These are phyloP conservation scores for Bolborhynchus lineola DNA, from an alignment of 2,113 vertebrate genomes.

Conservation along the genomic window DNA sequence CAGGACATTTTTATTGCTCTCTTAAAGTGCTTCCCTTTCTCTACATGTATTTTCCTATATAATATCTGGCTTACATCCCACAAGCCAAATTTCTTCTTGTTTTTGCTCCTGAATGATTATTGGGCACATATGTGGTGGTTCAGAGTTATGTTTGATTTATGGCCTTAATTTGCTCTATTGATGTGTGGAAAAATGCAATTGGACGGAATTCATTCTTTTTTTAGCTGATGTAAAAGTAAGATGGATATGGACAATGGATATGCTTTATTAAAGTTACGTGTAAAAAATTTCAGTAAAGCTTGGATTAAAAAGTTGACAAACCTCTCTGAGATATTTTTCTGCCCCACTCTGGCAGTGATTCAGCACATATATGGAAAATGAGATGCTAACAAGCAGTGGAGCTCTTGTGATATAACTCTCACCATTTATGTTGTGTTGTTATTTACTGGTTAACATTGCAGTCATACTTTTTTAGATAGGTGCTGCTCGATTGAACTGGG, in stretches of 20 bases:
- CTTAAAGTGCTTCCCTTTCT: background rate
- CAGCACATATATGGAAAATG: background rate
- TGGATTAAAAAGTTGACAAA: background rate
- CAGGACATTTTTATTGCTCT: background rate
- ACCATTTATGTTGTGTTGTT: background rate
- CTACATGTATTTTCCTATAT: background rate
- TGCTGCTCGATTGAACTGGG: background rate
- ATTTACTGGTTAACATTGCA: background rate
- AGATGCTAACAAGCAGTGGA: background rate
- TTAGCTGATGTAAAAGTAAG: background rate
- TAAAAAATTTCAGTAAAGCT: background rate
- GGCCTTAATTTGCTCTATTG: background rate
- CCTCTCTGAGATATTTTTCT: background rate
- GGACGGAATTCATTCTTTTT: background rate
- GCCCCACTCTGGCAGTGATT: background rate
- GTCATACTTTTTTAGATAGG: constrained; percentile 6
- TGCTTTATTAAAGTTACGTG: background rate
- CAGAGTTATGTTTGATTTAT: background rate
- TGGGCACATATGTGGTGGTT: background rate
- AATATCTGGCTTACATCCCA: background rate
- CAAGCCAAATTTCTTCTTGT: background rate
- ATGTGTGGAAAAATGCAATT: background rate
- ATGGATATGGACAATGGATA: background rate
- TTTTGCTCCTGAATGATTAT: background rate
- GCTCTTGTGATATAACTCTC: background rate